These are phyloP conservation scores for Nomada lathburiana DNA, from an alignment of 2,888 invertebrate species.

Conservation along the genomic window DNA sequence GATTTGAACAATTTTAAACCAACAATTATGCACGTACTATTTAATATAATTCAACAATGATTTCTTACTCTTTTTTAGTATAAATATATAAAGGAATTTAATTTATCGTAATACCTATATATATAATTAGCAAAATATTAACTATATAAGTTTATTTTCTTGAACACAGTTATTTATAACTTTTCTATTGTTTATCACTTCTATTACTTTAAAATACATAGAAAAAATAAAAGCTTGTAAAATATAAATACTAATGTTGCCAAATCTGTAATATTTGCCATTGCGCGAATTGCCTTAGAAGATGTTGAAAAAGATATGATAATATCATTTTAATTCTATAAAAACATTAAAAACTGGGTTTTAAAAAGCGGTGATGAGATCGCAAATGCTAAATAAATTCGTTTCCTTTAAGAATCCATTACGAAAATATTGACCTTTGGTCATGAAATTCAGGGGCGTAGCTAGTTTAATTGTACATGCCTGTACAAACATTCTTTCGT, in stretches of 20 bases:
- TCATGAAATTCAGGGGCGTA: constrained; percentile 32
- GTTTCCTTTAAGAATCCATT: background rate
- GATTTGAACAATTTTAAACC: background rate
- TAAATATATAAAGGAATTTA: constrained; percentile 1
- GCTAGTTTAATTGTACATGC: background rate
- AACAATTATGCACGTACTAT: background rate
- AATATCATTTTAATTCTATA: background rate
- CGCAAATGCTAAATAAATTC: background rate
- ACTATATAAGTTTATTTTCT: background rate
- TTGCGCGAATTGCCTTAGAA: no score
- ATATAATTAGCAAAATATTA: background rate
- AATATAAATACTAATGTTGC: no score
- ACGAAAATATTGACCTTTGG: constrained; percentile 31
- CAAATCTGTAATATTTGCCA: no score
- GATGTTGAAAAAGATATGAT: background rate
- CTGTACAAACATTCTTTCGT: background rate
- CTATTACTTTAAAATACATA: no score
- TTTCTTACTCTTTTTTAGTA: background rate
- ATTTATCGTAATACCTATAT: background rate
- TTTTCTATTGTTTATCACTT: background rate
- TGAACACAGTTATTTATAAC: background rate
- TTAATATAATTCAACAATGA: background rate
- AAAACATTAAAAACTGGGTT: background rate
- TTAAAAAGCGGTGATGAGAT: background rate
- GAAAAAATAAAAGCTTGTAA: no score